Evolutionary conservation across 2,113 vertebrate species (phyloP), one percentile per base, ranked within the genome.

Genomic region (Rafetus swinhoei): DNA sequence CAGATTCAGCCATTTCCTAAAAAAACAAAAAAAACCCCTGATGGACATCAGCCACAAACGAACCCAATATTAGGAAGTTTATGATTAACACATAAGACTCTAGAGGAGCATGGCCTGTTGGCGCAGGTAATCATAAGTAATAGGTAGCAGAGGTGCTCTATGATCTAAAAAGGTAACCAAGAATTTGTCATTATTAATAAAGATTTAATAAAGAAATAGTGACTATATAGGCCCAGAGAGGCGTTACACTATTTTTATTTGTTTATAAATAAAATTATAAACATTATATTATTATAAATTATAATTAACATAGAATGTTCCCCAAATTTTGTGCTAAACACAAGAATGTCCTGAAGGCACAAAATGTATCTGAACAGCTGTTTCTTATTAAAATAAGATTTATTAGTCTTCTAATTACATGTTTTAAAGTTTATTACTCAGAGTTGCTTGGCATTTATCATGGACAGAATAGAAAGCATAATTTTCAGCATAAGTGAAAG

Each of bases 301-400:
- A 89, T 92, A 89, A 93, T 97, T 95, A 94, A 94, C 77, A 85
- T 52, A 24, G 91, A 94, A 69, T 86, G 69, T 90, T 92, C 9
- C 52, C 82, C 90, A 90, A 93, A 88, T 39, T 62, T 92, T 83
- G 91, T 96, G 95, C 92, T 88, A 93, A 93, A 81, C 85, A 74
- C 22, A 93, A 92, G 90, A 80, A 82, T 93, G 87, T 95, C 97
- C 93, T 93, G 79, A 95, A 97, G 92, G 86, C 96, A 93, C 59
- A 92, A 45, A 45, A 87, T 53, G 81, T 84, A 97, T 81, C 92
- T 15, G 90, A 96, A 85, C 97, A 98, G 96, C 96, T 98, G 97
- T 96, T 98, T 97, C 97, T 97, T 96, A 97, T 98, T 97, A 98
- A 97, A 96, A 88, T n/a, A 94, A 98, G 98, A 98, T 98, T 98